These are phyloP conservation scores for Osmoderma eremita DNA, from an alignment of 2,888 invertebrate genomes.

Conservation along the genomic window DNA sequence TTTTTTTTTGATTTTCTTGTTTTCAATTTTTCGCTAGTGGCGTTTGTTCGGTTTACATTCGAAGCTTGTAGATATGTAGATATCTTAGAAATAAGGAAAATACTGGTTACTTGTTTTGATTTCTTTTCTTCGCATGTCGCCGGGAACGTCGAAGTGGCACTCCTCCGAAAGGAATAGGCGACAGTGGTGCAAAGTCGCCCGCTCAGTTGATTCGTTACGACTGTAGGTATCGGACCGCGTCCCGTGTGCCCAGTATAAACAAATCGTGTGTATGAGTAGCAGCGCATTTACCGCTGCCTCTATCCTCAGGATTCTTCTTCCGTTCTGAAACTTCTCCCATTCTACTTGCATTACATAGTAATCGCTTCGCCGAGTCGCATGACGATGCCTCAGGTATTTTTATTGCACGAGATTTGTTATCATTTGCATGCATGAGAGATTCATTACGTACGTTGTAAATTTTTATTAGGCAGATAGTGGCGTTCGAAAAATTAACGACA, in stretches of 20 bases:
- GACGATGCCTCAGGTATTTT: conserved; percentile 32
- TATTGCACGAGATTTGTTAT: conserved; percentile 5
- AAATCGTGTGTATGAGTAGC: conserved; percentile 30
- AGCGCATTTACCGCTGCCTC: conserved; percentile 26
- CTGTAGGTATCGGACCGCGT: conserved; percentile 28
- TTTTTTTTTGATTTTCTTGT: too few relatives aligned
- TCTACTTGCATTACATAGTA: neutral
- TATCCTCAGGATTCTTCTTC: conserved; percentile 22
- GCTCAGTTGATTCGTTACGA: conserved; percentile 32
- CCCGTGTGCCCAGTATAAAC: conserved; percentile 19
- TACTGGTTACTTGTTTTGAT: neutral
- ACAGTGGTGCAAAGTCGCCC: conserved; percentile 23
- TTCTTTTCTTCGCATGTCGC: conserved; percentile 24
- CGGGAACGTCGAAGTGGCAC: conserved; percentile 28
- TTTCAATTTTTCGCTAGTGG: too few relatives aligned
- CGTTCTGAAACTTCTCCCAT: conserved; percentile 15
- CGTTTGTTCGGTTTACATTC: too few relatives aligned
- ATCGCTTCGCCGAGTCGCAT: conserved; percentile 1
- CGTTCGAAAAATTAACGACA: conserved; percentile 17
- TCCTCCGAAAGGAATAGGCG: conserved; percentile 21
- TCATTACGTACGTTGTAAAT: conserved; percentile 9
- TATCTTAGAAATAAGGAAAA: neutral
- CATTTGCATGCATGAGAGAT: conserved; percentile 21
- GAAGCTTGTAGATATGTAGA: too few relatives aligned
- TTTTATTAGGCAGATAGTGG: conserved; percentile 14